Evolutionary conservation across 2,113 vertebrate genomes (phyloP).

Genomic region (Ameiurus melas): DNA sequence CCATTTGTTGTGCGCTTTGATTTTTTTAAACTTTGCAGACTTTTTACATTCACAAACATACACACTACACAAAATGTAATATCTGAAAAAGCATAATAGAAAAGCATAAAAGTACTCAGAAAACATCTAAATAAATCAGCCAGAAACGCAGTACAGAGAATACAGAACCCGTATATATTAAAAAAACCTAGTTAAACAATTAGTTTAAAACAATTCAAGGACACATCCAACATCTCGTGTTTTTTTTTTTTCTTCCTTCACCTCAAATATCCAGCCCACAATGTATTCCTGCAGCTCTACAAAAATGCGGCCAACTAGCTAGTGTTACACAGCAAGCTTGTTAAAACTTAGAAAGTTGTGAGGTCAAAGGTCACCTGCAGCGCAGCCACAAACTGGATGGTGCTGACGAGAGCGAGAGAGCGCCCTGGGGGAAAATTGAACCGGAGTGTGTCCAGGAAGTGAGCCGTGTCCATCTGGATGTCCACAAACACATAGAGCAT

Average conservation of each 20-base stretch:
- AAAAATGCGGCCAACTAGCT: not conserved
- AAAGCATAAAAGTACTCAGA: not conserved
- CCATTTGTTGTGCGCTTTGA: no score
- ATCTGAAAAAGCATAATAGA: no score
- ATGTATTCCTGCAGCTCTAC: not conserved
- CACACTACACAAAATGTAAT: no score
- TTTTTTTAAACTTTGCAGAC: no score
- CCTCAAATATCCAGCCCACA: not conserved
- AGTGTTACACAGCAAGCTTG: not conserved
- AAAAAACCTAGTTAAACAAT: not conserved
- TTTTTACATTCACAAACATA: no score
- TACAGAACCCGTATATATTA: not conserved
- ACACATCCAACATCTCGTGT: not conserved
- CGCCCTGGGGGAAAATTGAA: constrained; percentile 83
- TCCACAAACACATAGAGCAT: constrained; percentile 98
- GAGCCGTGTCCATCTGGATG: constrained; percentile 90
- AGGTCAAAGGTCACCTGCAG: constrained; percentile 81
- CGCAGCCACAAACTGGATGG: constrained; percentile 94
- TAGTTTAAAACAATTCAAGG: not conserved
- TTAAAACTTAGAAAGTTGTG: constrained; percentile 16
- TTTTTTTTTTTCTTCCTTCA: not conserved
- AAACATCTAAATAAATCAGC: not conserved
- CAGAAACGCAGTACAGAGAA: not conserved
- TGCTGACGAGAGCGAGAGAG: constrained; percentile 91
- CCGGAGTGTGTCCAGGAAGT: constrained; percentile 90